phyloP scores from a whole-genome alignment of 2,797 vertebrate genomes.

The Champsocephalus esox region DNA sequence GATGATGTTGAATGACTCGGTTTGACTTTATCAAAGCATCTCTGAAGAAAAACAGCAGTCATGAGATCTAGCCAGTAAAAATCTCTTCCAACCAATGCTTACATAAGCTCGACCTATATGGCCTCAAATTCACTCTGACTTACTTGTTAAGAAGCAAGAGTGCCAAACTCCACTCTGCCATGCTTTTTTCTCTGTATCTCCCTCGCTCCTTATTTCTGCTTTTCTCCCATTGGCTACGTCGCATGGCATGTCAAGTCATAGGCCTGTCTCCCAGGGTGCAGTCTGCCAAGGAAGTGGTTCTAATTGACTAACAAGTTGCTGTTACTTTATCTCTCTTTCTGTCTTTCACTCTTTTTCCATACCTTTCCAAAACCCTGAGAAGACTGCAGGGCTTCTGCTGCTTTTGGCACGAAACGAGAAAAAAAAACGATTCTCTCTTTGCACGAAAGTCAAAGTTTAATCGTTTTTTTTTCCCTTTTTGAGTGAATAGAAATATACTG shows the following conservation, averaged over 20 bases:
- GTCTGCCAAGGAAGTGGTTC: constrained; percentile 60
- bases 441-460: constrained; percentile 13
- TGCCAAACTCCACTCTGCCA: constrained; percentile 16
- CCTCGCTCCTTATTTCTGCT: neutral
- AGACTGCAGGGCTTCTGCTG: constrained; percentile 59
- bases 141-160: neutral
- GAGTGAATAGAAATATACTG: constrained; percentile 22
- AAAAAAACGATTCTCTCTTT: constrained; percentile 2
- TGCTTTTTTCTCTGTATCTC: neutral
- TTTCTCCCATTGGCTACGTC: constrained; percentile 29
- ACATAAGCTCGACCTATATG: neutral
- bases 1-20: neutral
- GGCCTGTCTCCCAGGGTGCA: constrained; percentile 48
- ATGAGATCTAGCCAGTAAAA: constrained; percentile 12
- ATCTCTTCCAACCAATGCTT: constrained; percentile 1
- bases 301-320: constrained; percentile 73
- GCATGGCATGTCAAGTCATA: constrained; percentile 66
- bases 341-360: constrained; percentile 18
- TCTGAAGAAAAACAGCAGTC: constrained; percentile 3
- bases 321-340: constrained; percentile 41
- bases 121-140: constrained; percentile 12
- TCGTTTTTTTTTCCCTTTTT: constrained; percentile 9
- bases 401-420: constrained; percentile 37
- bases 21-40: constrained; percentile 20
- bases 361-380: constrained; percentile 58